phyloP scores from a whole-genome alignment of 1,140 invertebrate genomes.

The Plectrocnemia conspersa region DNA sequence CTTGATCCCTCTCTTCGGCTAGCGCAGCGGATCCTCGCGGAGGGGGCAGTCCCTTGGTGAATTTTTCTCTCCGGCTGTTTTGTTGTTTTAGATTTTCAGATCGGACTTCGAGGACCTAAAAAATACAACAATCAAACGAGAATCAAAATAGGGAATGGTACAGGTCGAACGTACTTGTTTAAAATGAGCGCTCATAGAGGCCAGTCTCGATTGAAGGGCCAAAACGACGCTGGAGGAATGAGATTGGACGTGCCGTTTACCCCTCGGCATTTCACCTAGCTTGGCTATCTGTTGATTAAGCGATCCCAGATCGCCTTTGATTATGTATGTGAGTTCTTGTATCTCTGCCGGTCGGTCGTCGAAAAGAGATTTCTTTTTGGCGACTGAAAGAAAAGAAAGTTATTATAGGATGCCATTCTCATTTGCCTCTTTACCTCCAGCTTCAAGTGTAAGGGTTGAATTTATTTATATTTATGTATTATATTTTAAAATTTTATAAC shows the following conservation, averaged over 20 bases:
- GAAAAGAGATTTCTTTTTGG: constrained; percentile 95
- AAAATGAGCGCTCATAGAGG: constrained; percentile 94
- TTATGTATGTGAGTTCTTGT: constrained; percentile 95
- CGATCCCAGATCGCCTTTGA: constrained; percentile 92
- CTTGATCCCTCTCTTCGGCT: constrained; percentile 67
- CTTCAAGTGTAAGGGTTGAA: too few species aligned
- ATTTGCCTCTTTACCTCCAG: too few species aligned
- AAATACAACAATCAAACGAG: constrained; percentile 14
- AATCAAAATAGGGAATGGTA: not conserved
- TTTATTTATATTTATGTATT: too few species aligned
- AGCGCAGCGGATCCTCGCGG: constrained; percentile 58
- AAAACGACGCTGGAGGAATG: constrained; percentile 96
- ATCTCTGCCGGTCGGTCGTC: constrained; percentile 95
- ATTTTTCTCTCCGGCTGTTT: constrained; percentile 88
- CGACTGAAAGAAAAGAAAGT: constrained; percentile 66
- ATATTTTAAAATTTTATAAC: too few species aligned
- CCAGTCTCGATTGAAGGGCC: constrained; percentile 90
- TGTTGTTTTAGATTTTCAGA: constrained; percentile 94
- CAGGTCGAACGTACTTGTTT: constrained; percentile 60
- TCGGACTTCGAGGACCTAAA: constrained; percentile 75
- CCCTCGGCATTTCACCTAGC: constrained; percentile 72
- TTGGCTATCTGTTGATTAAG: constrained; percentile 94
- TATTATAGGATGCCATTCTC: too few species aligned
- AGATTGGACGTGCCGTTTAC: constrained; percentile 78
- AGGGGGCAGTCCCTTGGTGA: constrained; percentile 74